A percentile compares a stretch with the other conserved stretches of the same genome.
phyloP scores from a whole-genome alignment of 1,140 invertebrate species.

The Bombus vancouverensis region DNA sequence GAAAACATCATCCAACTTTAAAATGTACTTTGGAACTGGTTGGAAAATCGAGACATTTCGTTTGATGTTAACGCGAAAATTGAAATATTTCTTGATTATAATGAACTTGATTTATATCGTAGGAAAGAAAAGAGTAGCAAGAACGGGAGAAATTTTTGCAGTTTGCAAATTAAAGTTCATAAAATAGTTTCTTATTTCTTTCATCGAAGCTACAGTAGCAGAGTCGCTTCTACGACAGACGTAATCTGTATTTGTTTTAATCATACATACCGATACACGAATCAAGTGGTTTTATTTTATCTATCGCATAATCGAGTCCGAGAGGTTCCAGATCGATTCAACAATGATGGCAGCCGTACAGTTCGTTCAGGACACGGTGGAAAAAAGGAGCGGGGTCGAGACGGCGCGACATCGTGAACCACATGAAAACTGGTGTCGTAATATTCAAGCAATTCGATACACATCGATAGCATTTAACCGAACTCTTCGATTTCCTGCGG shows the following conservation, averaged over 20 bases:
- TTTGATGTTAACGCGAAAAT: background rate
- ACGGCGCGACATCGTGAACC: background rate
- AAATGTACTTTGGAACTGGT: background rate
- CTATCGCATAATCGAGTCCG: background rate
- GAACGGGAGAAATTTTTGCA: background rate
- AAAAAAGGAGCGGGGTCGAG: background rate
- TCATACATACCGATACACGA: background rate
- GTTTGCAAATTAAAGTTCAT: background rate
- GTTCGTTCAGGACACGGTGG: background rate
- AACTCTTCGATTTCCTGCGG: slow-evolving; percentile 52
- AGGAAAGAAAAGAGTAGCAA: background rate
- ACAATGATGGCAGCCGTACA: background rate
- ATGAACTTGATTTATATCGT: background rate
- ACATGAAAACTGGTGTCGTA: slow-evolving; percentile 41
- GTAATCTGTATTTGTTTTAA: background rate
- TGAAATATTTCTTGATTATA: background rate
- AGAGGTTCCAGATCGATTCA: background rate
- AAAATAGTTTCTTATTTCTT: background rate
- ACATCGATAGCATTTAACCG: slow-evolving; percentile 59
- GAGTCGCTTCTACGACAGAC: background rate
- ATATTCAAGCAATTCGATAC: slow-evolving; percentile 61
- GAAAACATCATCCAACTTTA: background rate
- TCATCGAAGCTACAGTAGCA: background rate
- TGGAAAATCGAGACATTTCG: background rate
- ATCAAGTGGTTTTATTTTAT: background rate